Conservation (phyloP, 2,113 vertebrate genomes). For the Chionodraco myersi region DNA sequence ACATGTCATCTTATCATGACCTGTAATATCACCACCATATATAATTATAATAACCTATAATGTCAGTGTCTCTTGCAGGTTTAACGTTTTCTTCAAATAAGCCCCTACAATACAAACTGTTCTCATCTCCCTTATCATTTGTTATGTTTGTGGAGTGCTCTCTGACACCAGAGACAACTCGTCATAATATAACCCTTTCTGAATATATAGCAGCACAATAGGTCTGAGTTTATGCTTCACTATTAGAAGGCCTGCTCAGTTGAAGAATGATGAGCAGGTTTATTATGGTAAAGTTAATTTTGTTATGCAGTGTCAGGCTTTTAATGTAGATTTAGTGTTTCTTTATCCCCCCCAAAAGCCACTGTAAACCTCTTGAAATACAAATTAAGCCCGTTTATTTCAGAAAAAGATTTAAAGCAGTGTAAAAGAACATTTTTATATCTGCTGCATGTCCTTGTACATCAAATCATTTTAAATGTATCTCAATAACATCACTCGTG, state of each 20-base stretch:
- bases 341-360: background rate
- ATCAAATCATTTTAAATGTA: too few relatives aligned
- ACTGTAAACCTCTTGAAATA: too few relatives aligned
- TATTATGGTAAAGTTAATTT: background rate
- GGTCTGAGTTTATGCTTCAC: too few relatives aligned
- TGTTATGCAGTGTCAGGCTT: background rate
- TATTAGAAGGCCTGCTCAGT: too few relatives aligned
- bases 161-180: background rate
- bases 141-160: background rate
- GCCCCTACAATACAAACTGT: background rate
- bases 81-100: background rate
- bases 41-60: too few relatives aligned
- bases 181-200: background rate
- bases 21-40: too few relatives aligned
- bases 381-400: background rate
- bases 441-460: background rate
- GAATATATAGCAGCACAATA: too few relatives aligned
- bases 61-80: background rate
- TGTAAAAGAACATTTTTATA: background rate
- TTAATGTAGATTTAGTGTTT: background rate
- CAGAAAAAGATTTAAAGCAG: background rate
- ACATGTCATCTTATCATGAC: background rate
- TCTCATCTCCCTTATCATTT: background rate
- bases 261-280: background rate
- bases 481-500: too few relatives aligned